A percentile compares a stretch with the other conserved stretches of the same genome.
Conservation (phyloP, 2,113 vertebrate genomes). For the Festucalex cinctus region DNA sequence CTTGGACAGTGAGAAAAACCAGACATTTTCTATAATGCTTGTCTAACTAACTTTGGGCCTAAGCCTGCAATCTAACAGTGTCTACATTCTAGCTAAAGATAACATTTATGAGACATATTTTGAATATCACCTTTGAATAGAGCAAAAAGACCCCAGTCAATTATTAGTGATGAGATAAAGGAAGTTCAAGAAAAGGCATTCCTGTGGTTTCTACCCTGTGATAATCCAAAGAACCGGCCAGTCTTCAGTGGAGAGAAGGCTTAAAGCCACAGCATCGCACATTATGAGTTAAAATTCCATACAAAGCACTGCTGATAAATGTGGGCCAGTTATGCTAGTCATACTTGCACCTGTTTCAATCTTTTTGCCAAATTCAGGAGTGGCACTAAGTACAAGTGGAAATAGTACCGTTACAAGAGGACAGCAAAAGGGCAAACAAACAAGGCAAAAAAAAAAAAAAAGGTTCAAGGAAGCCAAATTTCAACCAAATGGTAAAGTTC, state of each 20-base stretch:
- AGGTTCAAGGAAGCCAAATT: no score
- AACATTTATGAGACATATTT: background rate
- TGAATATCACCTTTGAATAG: background rate
- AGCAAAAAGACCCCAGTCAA: slow-evolving; percentile 2
- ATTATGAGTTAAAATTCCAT: background rate
- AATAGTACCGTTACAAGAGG: no score
- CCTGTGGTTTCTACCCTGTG: slow-evolving; percentile 2
- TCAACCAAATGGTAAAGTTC: no score
- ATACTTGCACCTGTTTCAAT: background rate
- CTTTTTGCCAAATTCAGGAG: background rate
- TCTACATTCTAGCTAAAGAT: background rate
- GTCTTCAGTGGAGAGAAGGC: background rate
- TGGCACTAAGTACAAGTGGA: no score
- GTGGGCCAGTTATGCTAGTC: background rate
- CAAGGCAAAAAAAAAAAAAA: no score
- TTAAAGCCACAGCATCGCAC: background rate
- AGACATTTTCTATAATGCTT: no score
- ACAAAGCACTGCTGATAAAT: background rate
- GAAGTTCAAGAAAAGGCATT: slow-evolving; percentile 6
- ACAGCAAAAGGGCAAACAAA: no score
- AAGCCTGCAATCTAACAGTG: no score
- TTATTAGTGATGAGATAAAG: slow-evolving; percentile 14
- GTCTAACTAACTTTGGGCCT: no score
- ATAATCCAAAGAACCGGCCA: background rate
- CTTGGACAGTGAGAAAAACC: no score